These are phyloP conservation scores for Poecilia picta DNA, from an alignment of 2,797 vertebrate genomes.

Conservation along the genomic window DNA sequence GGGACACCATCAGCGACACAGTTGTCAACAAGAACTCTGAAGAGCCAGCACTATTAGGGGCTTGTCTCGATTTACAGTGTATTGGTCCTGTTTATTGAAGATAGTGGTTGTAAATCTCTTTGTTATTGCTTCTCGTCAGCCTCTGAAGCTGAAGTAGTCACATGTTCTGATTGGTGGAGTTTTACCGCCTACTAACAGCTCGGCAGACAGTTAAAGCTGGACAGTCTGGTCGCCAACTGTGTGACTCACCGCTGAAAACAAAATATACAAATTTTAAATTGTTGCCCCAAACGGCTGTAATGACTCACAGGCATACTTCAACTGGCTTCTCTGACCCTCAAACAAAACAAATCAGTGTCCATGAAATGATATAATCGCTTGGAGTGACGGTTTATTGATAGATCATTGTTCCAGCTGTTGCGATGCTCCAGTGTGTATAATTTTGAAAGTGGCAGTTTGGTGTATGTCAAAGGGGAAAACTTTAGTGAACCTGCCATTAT, in stretches of 20 bases:
- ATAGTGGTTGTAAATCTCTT: constrained; percentile 63
- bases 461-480: background rate
- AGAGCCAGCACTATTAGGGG: constrained; percentile 50
- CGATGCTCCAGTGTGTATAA: constrained; percentile 26
- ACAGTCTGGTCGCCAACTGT: constrained; percentile 42
- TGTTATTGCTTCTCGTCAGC: constrained; percentile 49
- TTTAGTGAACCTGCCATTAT: constrained; percentile 45
- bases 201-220: constrained; percentile 33
- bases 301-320: constrained; percentile 38
- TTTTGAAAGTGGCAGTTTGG: constrained; percentile 36
- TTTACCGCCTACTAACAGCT: constrained; percentile 24
- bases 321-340: constrained; percentile 43
- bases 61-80: constrained; percentile 63
- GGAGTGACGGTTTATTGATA: constrained; percentile 39
- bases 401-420: constrained; percentile 51
- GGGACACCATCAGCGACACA: constrained; percentile 36
- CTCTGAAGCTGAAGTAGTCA: constrained; percentile 41
- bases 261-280: constrained; percentile 51
- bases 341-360: constrained; percentile 44
- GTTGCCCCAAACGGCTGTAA: constrained; percentile 8
- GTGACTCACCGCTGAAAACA: constrained; percentile 31
- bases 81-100: constrained; percentile 66
- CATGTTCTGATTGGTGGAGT: constrained; percentile 40
- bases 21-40: constrained; percentile 52
- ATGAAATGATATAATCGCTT: constrained; percentile 32